Conservation (phyloP, 1,140 invertebrate species). For the Drosophila ercepeae region DNA sequence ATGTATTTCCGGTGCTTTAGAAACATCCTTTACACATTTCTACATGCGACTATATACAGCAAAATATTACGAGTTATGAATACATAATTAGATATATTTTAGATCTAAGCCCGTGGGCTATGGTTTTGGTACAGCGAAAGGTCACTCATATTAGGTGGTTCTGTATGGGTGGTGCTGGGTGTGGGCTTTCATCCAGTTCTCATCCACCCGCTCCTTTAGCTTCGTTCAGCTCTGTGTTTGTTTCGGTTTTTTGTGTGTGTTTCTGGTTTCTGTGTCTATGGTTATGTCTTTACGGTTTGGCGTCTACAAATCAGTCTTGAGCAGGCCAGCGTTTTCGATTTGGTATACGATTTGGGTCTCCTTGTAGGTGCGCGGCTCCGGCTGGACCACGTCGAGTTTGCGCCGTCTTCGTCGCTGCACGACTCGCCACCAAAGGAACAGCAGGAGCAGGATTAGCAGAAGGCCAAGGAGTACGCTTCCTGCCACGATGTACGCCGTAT, state of each 20-base stretch:
- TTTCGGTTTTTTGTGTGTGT: too few species aligned
- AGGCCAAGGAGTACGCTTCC: slow-evolving; percentile 80
- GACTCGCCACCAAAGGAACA: slow-evolving; percentile 63
- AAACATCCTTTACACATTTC: neutral
- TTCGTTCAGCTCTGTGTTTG: slow-evolving; percentile 71
- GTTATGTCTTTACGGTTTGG: slow-evolving; percentile 22
- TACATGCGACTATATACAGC: slow-evolving; percentile 21
- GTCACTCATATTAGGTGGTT: slow-evolving; percentile 41
- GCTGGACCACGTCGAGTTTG: slow-evolving; percentile 88
- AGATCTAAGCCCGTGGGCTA: slow-evolving; percentile 28
- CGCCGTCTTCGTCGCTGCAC: slow-evolving; percentile 83
- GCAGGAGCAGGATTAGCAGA: slow-evolving; percentile 79
- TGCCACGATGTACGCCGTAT: slow-evolving; percentile 65
- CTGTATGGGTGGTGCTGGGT: slow-evolving; percentile 29
- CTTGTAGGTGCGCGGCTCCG: slow-evolving; percentile 91
- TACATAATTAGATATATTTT: slow-evolving; percentile 15
- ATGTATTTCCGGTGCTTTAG: neutral
- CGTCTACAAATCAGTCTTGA: slow-evolving; percentile 89
- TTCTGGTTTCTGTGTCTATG: slow-evolving; percentile 24
- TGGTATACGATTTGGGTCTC: slow-evolving; percentile 93
- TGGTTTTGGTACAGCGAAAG: slow-evolving; percentile 46
- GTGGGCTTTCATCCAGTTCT: neutral
- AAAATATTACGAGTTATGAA: slow-evolving; percentile 20
- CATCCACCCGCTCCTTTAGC: slow-evolving; percentile 44
- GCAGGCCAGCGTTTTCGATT: slow-evolving; percentile 91